Evolutionary conservation across 1,140 invertebrate genomes (phyloP), one percentile per base, ranked within the genome.

Genomic region (Andricus grossulariae): DNA sequence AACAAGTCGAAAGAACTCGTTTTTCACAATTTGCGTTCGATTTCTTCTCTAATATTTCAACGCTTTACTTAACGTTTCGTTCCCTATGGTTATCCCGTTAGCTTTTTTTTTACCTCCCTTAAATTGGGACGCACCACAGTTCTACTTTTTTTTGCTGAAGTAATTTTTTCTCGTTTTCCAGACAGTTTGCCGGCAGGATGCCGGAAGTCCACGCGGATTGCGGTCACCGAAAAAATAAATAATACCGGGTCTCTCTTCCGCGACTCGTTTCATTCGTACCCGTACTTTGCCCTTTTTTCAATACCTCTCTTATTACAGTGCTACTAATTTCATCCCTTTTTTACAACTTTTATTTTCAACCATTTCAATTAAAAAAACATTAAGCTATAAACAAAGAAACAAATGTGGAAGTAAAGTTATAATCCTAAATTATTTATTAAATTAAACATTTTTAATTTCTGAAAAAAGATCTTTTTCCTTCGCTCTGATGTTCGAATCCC

Each of bases 161-260:
- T 87, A 86, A 89, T 90, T 89, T 89, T 88, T 89, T 86, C 88
- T 90, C 85, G 86, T 89, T 89, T 89, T 89, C 88, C 88, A 87
- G 86, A 85, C 88, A 89, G 88, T 89, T 90, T 88, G 81, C 72
- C 79, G 45, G 57, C 16, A 75, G 72, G 71, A 79, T 79, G 80
- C 78, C 83, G 84, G 84, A 87, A 88, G 84, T 86, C 78, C 73
- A 76, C 83, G 74, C 79, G 85, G 82, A 88, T 86, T 85, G 86
- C 83, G 81, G 85, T 86, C 80, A 77, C 75, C 79, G 82, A 73
- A 84, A 32, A 90, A 87, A 90, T 89, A 90, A 89, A 90, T 90
- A 90, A 88, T 89, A 83, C 82, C 78, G 79, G 75, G 79, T 78
- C 78, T 84, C 83, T 86, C 80, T 89, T 84, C 82, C 82, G 81